A percentile compares a stretch with the other conserved stretches of the same genome.
Conservation (phyloP, 2,888 invertebrate species). For the Plagodis dolabraria region DNA sequence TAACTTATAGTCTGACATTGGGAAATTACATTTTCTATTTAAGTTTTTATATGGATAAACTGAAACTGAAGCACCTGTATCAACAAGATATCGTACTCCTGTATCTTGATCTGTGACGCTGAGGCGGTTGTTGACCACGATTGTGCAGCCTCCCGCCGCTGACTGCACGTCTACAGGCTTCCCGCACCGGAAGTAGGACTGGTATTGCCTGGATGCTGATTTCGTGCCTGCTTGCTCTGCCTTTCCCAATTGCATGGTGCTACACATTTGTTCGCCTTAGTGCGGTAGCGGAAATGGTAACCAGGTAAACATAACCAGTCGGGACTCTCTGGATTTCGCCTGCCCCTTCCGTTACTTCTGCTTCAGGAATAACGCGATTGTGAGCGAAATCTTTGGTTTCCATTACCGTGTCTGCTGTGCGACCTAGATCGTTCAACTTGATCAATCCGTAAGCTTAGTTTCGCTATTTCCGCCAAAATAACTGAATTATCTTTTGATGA, state of each 20-base stretch:
- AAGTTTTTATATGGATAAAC: conserved; percentile 14
- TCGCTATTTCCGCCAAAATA: conserved; percentile 6
- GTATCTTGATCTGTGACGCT: conserved; percentile 1
- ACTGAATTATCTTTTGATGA: neutral
- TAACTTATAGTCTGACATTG: conserved; percentile 19
- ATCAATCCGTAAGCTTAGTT: neutral
- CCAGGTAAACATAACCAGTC: conserved; percentile 19
- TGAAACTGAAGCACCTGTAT: conserved; percentile 30
- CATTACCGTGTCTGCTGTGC: neutral
- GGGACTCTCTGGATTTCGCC: neutral
- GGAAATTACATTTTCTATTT: neutral
- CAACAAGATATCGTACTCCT: conserved; percentile 23
- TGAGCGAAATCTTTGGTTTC: neutral
- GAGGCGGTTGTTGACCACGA: conserved; percentile 1
- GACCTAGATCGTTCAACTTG: conserved; percentile 1
- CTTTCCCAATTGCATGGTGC: conserved; percentile 4
- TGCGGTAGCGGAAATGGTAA: conserved; percentile 9
- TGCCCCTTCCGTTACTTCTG: too few relatives aligned
- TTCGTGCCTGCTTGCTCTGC: neutral
- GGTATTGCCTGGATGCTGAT: too few relatives aligned
- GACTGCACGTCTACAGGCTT: conserved; percentile 4
- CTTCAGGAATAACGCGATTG: too few relatives aligned
- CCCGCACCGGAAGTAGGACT: too few relatives aligned
- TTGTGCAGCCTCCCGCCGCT: conserved; percentile 6
- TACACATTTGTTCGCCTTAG: conserved; percentile 5